Evolutionary conservation across 2,113 vertebrate genomes (phyloP).

Genomic region (Pseudolaguvia tuberculata): DNA sequence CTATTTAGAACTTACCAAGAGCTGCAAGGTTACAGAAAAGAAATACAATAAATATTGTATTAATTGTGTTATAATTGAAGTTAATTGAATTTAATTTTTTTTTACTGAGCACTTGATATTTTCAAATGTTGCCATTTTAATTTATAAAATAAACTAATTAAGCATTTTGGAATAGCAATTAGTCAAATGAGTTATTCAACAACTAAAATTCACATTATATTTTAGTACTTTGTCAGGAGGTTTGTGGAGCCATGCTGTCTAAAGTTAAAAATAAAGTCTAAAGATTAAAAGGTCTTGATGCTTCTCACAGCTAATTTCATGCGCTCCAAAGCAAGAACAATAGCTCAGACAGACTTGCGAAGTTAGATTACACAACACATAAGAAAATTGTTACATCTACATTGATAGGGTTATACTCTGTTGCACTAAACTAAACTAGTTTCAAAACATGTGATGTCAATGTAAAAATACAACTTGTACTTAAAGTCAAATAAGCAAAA

Average conservation of each 20-base stretch:
- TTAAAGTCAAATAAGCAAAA: too few species aligned
- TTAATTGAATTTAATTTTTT: too few species aligned
- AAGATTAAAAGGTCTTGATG: slow-evolving; percentile 21
- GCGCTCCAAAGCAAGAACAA: background rate
- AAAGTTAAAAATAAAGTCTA: slow-evolving; percentile 23
- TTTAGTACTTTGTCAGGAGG: background rate
- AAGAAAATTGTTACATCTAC: background rate
- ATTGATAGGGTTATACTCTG: too few species aligned
- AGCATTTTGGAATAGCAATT: background rate
- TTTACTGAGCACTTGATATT: too few species aligned
- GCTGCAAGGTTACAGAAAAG: too few species aligned
- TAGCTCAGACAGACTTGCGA: background rate
- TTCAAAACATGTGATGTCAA: too few species aligned
- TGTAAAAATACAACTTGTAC: too few species aligned
- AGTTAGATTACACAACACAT: background rate
- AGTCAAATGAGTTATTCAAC: background rate
- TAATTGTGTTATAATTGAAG: too few species aligned
- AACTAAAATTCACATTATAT: background rate
- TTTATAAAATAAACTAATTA: background rate
- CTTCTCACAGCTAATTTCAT: background rate
- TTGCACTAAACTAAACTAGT: too few species aligned
- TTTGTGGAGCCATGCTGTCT: slow-evolving; percentile 11
- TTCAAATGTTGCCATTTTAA: too few species aligned
- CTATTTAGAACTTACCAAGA: background rate
- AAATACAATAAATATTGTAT: too few species aligned